Conservation (phyloP, 1,140 invertebrate genomes). For the Chymomyza costata region DNA sequence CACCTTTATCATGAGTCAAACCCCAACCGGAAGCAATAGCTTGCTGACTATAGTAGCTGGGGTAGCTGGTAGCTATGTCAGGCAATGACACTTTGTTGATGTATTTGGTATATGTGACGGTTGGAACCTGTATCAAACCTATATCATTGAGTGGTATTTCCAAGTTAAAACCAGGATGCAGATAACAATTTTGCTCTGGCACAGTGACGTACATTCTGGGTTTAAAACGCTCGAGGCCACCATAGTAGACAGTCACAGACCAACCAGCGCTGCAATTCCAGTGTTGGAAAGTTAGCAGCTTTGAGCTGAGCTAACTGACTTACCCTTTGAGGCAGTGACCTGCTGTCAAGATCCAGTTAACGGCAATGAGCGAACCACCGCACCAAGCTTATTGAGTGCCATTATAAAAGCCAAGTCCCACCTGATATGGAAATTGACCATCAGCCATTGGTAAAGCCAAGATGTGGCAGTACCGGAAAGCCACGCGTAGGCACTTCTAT, state of each 20-base stretch:
- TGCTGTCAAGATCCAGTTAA: no score
- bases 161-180: slow-evolving; percentile 30
- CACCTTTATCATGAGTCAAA: slow-evolving; percentile 6
- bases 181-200: slow-evolving; percentile 21
- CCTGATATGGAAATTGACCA: no score
- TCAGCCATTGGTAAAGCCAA: no score
- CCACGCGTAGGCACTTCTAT: no score
- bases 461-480: no score
- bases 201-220: slow-evolving; percentile 31
- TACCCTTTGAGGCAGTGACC: no score
- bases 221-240: slow-evolving; percentile 28
- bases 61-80: slow-evolving; percentile 18
- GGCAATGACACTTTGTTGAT: slow-evolving; percentile 28
- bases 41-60: slow-evolving; percentile 19
- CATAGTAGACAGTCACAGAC: slow-evolving; percentile 32
- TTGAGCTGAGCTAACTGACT: no score
- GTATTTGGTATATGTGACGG: slow-evolving; percentile 2
- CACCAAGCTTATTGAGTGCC: no score
- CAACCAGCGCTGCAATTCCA: no score
- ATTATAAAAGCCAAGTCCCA: no score
- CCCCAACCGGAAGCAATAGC: slow-evolving; percentile 39
- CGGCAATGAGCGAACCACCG: no score
- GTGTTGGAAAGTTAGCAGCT: no score
- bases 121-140: slow-evolving; percentile 25
- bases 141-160: slow-evolving; percentile 23